Base-by-base conservation (phyloP, 2,113 vertebrate genomes). In the Pterocles gutturalis region DNA sequence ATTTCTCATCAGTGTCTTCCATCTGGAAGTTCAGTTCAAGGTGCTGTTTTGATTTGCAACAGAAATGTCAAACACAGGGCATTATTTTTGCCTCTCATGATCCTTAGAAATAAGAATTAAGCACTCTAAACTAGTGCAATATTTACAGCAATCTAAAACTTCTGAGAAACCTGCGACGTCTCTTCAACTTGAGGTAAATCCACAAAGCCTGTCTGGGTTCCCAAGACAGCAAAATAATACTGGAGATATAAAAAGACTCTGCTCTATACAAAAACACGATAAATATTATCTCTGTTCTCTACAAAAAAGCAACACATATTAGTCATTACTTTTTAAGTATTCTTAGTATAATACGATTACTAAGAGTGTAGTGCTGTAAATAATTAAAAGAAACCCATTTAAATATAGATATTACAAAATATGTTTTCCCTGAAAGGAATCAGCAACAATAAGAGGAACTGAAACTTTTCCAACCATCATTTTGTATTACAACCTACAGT, bases 61-160 rank as follows among this genome's bases (percentile, higher is more conserved):
- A 73, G 6, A 53, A 8, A 3, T 11, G 10, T 34, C 26, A 81
- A 69, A 77, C 10, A 22, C 0, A 1, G 9, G 13, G 5, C 9
- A 34, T 61, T 81, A 34, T 57, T 87, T 93, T 61, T 34, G 21
- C 34, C 21, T 83, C n/a, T 85, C 45, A n/a, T 24, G 11, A 69
- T 61, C 25, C 26, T 64, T 46, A 73, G 54, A 79, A 92, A 62
- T 6, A 41, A 69, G 18, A 83, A 87, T 51, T 26, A 91, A 77
- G 49, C 16, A 25, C 29, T 66, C 17, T 57, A 89, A 91, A 46
- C 12, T 5, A 89, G 9, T 6, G 31, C 38, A 64, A 17, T 41
- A 55, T n/a, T 73, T 62, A 79, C 5, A 91, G 31, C 16, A 61
- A 84, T 46, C 29, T 41, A 34, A 72, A 94, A 46, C n/a, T 66